phyloP scores from a whole-genome alignment of 2,113 vertebrate species.

The Seriola aureovittata region DNA sequence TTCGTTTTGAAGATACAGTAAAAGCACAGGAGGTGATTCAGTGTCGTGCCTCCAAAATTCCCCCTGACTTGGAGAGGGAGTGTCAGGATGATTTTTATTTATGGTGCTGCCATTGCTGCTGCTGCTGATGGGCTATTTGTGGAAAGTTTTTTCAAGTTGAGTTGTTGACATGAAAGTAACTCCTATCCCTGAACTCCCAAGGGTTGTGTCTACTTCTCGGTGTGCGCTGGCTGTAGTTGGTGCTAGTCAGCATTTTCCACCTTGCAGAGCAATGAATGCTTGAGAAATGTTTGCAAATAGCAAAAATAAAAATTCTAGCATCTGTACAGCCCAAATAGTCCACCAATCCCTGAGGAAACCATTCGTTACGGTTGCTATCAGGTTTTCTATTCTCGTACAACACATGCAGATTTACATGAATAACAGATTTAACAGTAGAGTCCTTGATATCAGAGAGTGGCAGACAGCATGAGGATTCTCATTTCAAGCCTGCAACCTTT shows the following conservation, averaged over 20 bases:
- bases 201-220: conserved; percentile 14
- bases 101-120: neutral
- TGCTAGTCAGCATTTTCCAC: conserved; percentile 39
- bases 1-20: conserved; percentile 34
- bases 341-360: neutral
- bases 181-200: conserved; percentile 8
- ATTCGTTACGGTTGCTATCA: neutral
- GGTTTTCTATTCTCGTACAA: neutral
- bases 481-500: neutral
- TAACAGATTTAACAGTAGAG: neutral
- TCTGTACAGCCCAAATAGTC: neutral
- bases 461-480: neutral
- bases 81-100: conserved; percentile 23
- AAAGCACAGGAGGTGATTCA: conserved; percentile 19
- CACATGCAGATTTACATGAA: neutral
- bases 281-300: conserved; percentile 10
- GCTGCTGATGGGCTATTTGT: conserved; percentile 27
- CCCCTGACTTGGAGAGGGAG: neutral
- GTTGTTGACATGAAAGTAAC: conserved; percentile 31
- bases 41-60: neutral
- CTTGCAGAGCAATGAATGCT: conserved; percentile 4
- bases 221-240: neutral
- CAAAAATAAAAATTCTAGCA: neutral
- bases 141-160: conserved; percentile 24
- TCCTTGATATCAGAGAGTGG: neutral